Base-by-base conservation (phyloP, 2,888 invertebrate genomes). In the Ectemnius lituratus region DNA sequence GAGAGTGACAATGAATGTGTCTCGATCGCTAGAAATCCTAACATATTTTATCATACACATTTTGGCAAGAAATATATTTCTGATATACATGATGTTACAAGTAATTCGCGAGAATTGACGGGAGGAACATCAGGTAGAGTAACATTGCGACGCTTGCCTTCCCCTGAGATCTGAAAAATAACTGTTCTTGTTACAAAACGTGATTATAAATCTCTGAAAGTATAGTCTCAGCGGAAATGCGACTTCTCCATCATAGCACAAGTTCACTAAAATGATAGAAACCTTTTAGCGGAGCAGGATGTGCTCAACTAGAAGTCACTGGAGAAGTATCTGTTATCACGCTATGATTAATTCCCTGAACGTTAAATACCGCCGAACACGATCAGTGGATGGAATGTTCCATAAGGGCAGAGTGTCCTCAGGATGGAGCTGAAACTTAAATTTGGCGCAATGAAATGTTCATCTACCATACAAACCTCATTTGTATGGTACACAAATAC, bases 381-480 rank as follows among this genome's bases (percentile, higher is more conserved):
- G 58, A 72, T 75, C 70, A 73, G 73, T 74, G 67, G 73, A 67
- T 78, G 80, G 71, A 80, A 80, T 80, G 78, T 77, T 79, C 70
- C 63, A 27, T 65, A 61, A 57, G 20, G 62, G 28, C 16, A 62
- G 57, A 73, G 63, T 70, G 70, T 74, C 72, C 69, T 63, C 64
- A 23, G 68, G 70, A 73, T 76, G 81, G 78, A 79, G 85, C 88
- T 90, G 88, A 88, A 90, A 90, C 86, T 87, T 70, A 87, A 88
- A 86, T 72, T 79, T 62, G 69, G 49, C 67, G 57, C 78, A 59
- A 74, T 76, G 66, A 73, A 52, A 52, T 52, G 5, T 16, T 52
- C 23, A 16, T 11, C 8, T 4, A 52, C 37, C 37, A 37, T 11
- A 37, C 37, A 37, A 37, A 11, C 5, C 8, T 2, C 1, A 37